These are phyloP conservation scores for Meloidogyne hapla DNA, from an alignment of 1,140 invertebrate species.

Conservation along the genomic window DNA sequence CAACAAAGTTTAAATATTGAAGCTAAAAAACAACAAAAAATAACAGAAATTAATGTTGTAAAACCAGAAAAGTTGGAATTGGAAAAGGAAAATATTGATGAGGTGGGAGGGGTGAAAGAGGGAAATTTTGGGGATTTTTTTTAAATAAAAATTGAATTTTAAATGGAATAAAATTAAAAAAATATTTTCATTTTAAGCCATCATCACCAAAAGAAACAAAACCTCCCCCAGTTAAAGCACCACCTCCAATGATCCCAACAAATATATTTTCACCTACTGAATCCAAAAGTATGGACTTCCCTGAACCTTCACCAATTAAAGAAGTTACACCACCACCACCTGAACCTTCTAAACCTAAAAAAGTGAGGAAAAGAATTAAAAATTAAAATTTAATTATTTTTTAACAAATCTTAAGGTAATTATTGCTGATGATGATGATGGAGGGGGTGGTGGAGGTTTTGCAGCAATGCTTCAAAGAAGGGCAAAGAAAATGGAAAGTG, in stretches of 20 bases:
- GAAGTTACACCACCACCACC: conserved; percentile 41
- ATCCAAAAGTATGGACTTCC: conserved; percentile 61
- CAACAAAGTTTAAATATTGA: conserved; percentile 20
- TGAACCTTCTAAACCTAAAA: conserved; percentile 39
- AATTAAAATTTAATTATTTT: conserved; percentile 16
- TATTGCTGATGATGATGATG: conserved; percentile 59
- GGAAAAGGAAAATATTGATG: conserved; percentile 41
- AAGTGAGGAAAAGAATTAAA: conserved; percentile 12
- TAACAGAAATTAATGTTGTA: not conserved
- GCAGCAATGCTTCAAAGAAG: conserved; percentile 63
- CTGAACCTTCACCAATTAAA: conserved; percentile 44
- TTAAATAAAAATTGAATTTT: conserved; percentile 13
- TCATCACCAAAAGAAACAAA: conserved; percentile 32
- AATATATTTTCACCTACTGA: conserved; percentile 64
- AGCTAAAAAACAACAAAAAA: not conserved
- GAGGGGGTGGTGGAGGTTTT: conserved; percentile 48
- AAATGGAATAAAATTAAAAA: not conserved
- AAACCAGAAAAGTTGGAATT: conserved; percentile 14
- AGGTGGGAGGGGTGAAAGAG: not conserved
- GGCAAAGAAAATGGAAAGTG: conserved; percentile 50
- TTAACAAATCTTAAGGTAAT: conserved; percentile 16
- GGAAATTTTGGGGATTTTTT: not conserved
- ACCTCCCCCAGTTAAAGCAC: conserved; percentile 55
- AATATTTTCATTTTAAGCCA: not conserved
- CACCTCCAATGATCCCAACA: conserved; percentile 59